Percentiles rank a stretch among this genome's conserved stretches.
Evolutionary conservation across 2,888 invertebrate species (phyloP).

Genomic region (Bombylius major): DNA sequence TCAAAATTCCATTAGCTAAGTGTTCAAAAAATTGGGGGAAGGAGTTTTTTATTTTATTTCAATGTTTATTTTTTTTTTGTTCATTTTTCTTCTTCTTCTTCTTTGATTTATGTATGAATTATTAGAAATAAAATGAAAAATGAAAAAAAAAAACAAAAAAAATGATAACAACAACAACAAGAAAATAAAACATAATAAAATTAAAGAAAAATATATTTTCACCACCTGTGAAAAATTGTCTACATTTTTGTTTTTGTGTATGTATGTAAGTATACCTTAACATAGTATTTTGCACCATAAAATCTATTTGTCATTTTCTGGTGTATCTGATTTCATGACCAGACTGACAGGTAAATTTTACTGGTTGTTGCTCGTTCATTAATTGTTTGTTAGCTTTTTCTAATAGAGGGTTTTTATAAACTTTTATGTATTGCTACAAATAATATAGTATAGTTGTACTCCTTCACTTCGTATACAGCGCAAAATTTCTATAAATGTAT

Average conservation of each 20-base stretch:
- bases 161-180: background rate
- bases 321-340: constrained; percentile 1
- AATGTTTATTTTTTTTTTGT: no score
- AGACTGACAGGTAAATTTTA: constrained; percentile 1
- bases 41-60: background rate
- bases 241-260: background rate
- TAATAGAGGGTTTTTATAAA: no score
- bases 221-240: no score
- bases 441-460: no score
- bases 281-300: background rate
- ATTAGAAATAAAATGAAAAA: constrained; percentile 1
- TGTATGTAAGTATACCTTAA: no score
- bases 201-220: no score
- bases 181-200: no score
- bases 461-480: no score
- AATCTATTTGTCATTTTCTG: constrained; percentile 2
- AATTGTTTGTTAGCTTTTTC: no score
- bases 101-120: constrained; percentile 1
- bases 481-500: no score
- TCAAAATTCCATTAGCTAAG: constrained; percentile 7
- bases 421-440: no score
- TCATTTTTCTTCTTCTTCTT: background rate
- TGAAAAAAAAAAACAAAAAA: background rate
- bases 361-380: no score
- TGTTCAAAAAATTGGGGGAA: background rate